Conservation (phyloP, 2,797 vertebrate genomes). For the Sparus aurata region DNA sequence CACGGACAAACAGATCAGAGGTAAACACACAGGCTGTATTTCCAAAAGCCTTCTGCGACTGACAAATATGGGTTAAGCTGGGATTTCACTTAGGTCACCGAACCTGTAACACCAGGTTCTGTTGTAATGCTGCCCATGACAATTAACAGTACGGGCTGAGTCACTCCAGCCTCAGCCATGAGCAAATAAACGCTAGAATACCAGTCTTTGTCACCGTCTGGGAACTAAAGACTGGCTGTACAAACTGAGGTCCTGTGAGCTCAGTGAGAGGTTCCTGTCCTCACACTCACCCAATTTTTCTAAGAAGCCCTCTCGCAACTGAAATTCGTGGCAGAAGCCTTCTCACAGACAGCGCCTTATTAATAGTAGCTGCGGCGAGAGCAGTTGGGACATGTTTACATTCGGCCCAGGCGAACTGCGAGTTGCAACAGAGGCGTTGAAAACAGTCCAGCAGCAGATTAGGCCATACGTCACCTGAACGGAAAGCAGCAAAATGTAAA, state of each 20-base stretch:
- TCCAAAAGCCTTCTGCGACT: slow-evolving; percentile 1
- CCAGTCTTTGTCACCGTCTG: slow-evolving; percentile 1
- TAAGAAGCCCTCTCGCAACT: slow-evolving; percentile 42
- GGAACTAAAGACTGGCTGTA: not conserved
- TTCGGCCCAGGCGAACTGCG: slow-evolving; percentile 6
- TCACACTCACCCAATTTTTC: slow-evolving; percentile 37
- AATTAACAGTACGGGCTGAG: slow-evolving; percentile 32
- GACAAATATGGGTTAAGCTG: slow-evolving; percentile 56
- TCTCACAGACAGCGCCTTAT: slow-evolving; percentile 33
- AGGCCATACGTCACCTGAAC: not conserved
- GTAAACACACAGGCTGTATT: slow-evolving; percentile 14
- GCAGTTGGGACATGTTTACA: slow-evolving; percentile 45
- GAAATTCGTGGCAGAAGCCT: slow-evolving; percentile 26
- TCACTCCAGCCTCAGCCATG: slow-evolving; percentile 25
- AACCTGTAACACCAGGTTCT: slow-evolving; percentile 52
- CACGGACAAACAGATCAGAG: slow-evolving; percentile 1
- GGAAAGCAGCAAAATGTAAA: not conserved
- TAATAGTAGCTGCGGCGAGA: slow-evolving; percentile 40
- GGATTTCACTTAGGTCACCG: slow-evolving; percentile 60
- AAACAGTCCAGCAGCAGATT: not conserved
- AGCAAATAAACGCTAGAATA: slow-evolving; percentile 36
- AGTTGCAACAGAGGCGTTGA: slow-evolving; percentile 15
- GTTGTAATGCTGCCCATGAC: slow-evolving; percentile 19
- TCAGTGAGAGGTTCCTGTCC: not conserved
- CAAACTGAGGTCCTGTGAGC: slow-evolving; percentile 2